Percentiles rank a stretch among this genome's conserved stretches.
These are phyloP conservation scores for Nesidiocoris tenuis DNA, from an alignment of 2,888 invertebrate genomes.

Conservation along the genomic window DNA sequence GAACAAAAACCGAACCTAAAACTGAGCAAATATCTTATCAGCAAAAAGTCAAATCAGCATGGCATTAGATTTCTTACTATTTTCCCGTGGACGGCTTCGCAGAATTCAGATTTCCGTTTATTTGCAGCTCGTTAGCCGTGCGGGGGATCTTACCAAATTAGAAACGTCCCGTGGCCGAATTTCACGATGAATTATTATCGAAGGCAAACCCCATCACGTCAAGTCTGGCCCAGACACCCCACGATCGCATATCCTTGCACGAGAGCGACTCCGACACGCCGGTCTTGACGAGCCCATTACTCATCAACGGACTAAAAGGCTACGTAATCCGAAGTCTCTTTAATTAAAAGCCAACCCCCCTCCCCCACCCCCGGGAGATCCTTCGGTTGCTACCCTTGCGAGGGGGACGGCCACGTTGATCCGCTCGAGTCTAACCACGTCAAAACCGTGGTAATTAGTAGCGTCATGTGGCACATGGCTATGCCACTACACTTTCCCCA, in stretches of 20 bases:
- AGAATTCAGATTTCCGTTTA: no score
- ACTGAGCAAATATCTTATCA: no score
- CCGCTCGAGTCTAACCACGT: not conserved
- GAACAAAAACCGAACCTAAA: no score
- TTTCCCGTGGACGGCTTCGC: no score
- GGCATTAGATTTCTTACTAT: no score
- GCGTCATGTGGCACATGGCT: conserved; percentile 28
- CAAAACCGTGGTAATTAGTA: conserved; percentile 30
- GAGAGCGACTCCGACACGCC: not conserved
- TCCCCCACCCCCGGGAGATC: not conserved
- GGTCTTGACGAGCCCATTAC: conserved; percentile 34
- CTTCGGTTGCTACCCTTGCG: not conserved
- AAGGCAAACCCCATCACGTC: not conserved
- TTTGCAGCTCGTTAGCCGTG: not conserved
- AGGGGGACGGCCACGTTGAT: not conserved
- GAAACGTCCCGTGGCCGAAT: not conserved
- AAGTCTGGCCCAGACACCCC: not conserved
- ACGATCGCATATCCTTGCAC: not conserved
- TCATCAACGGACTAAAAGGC: conserved; percentile 38
- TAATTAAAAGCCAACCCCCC: conserved; percentile 39
- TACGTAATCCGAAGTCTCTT: conserved; percentile 38
- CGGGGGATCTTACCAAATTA: not conserved
- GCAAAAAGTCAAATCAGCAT: no score
- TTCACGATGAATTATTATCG: not conserved
- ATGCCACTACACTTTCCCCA: not conserved